Percentiles rank a stretch among this genome's conserved stretches.
Conservation (phyloP, 2,113 vertebrate species). For the Hippocampus mohnikei region DNA sequence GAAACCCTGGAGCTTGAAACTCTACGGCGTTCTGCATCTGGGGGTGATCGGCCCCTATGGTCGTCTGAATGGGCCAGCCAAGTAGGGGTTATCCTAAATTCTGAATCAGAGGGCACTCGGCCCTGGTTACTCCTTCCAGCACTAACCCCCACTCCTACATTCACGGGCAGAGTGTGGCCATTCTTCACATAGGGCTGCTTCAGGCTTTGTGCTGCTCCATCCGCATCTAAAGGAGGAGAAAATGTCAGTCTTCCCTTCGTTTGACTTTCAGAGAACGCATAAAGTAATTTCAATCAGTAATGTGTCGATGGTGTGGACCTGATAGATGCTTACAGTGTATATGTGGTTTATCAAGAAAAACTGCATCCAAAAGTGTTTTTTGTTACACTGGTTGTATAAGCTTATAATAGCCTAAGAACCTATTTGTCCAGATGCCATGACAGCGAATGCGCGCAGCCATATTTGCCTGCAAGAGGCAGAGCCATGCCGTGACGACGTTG, state of each 20-base stretch:
- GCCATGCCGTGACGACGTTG: no score
- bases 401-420: no score
- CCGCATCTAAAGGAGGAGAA: slow-evolving; percentile 58
- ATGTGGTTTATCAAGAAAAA: no score
- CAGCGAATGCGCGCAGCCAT: no score
- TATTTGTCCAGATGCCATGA: no score
- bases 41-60: slow-evolving; percentile 63
- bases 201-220: slow-evolving; percentile 72
- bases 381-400: no score
- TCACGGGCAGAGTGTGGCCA: slow-evolving; percentile 84
- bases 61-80: slow-evolving; percentile 75
- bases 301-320: background rate
- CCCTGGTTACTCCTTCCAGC: slow-evolving; percentile 55
- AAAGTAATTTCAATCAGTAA: background rate
- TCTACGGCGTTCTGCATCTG: slow-evolving; percentile 55
- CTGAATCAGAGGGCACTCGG: slow-evolving; percentile 69
- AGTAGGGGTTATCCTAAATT: slow-evolving; percentile 69
- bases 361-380: no score
- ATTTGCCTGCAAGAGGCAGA: no score
- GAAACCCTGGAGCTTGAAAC: slow-evolving; percentile 34
- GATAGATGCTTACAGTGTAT: background rate
- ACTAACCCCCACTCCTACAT: slow-evolving; percentile 34
- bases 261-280: background rate
- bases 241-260: background rate
- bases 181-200: slow-evolving; percentile 82